Evolutionary conservation across 2,888 invertebrate genomes (phyloP).

Genomic region (Phrixothrix hirtus): DNA sequence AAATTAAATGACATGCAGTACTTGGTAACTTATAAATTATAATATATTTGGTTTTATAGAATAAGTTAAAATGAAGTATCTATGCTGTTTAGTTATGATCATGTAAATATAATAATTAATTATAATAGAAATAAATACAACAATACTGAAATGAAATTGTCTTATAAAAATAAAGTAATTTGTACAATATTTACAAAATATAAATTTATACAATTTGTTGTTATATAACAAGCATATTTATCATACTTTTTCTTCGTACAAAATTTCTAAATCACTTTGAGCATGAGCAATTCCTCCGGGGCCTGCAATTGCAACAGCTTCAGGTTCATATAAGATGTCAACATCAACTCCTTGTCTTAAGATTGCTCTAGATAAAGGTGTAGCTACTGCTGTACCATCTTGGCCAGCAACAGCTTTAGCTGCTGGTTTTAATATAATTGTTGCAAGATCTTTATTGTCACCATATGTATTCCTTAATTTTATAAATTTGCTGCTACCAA

Average conservation of each 20-base stretch:
- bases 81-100: no score
- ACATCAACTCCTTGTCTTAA: slow-evolving; percentile 64
- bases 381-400: slow-evolving; percentile 70
- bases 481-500: slow-evolving; percentile 42
- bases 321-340: slow-evolving; percentile 68
- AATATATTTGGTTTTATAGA: no score
- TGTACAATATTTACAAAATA: background rate
- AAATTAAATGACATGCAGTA: no score
- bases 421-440: slow-evolving; percentile 65
- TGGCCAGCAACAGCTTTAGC: slow-evolving; percentile 69
- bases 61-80: no score
- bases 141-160: no score
- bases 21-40: no score
- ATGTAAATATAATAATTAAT: no score
- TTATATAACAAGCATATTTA: background rate
- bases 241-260: slow-evolving; percentile 42
- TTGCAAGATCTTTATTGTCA: slow-evolving; percentile 44
- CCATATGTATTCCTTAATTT: slow-evolving; percentile 40
- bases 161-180: no score
- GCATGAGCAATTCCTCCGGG: slow-evolving; percentile 78
- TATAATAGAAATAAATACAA: no score
- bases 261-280: slow-evolving; percentile 67
- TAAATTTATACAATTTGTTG: background rate
- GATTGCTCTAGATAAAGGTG: slow-evolving; percentile 69
- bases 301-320: slow-evolving; percentile 72